Conservation (phyloP, 2,797 vertebrate species). For the Sebastes taczanowskii region DNA sequence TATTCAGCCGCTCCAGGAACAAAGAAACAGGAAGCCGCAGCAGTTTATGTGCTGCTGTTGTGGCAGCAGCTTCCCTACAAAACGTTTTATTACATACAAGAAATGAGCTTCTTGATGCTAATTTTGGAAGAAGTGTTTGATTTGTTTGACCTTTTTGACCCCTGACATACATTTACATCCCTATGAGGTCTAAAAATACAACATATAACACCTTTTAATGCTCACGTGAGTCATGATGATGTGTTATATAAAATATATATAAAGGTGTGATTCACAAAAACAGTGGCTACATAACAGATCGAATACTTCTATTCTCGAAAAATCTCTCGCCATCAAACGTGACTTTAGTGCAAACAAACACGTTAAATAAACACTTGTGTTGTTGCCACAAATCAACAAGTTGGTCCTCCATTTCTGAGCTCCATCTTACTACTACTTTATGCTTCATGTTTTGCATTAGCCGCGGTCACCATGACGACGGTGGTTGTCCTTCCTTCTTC, state of each 20-base stretch:
- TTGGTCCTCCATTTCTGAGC: no score
- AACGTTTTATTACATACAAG: background rate
- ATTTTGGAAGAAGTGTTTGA: background rate
- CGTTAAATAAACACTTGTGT: no score
- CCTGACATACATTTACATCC: background rate
- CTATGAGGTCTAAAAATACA: background rate
- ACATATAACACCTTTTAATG: background rate
- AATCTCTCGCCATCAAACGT: no score
- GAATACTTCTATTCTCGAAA: no score
- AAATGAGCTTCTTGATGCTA: background rate
- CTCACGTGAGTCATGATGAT: background rate
- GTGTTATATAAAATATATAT: background rate
- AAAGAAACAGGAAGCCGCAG: slow-evolving; percentile 8
- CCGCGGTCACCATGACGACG: no score
- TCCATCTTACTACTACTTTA: no score
- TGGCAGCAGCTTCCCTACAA: background rate
- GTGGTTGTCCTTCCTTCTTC: no score
- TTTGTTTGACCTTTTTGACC: background rate
- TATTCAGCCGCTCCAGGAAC: background rate
- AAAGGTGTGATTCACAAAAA: background rate
- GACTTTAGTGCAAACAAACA: no score
- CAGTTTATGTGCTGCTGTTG: background rate
- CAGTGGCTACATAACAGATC: accelerated
- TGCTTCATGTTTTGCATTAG: no score
- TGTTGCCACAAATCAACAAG: no score